phyloP scores from a whole-genome alignment of 2,797 vertebrate genomes.

The Euphonia xanthogaster region DNA sequence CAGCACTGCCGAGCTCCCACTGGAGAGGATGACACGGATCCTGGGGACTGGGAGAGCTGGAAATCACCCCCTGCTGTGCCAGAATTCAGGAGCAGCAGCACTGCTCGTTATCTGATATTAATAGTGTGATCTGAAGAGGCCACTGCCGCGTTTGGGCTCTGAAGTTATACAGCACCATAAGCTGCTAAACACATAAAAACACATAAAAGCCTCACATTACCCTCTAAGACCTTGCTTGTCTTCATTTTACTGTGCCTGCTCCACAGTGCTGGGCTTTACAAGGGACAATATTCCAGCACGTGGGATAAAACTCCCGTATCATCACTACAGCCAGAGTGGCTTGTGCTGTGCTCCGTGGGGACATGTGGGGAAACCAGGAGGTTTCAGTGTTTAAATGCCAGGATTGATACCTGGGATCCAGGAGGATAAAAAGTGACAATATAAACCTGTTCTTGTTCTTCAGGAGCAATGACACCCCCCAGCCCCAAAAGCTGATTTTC shows the following conservation, averaged over 20 bases:
- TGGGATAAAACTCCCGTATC: background rate
- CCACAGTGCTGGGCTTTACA: background rate
- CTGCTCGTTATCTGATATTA: background rate
- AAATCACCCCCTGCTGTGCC: background rate
- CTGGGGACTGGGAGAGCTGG: background rate
- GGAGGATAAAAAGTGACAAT: background rate
- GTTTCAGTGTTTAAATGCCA: background rate
- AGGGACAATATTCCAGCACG: background rate
- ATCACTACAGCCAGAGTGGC: background rate
- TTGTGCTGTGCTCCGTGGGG: fast-evolving
- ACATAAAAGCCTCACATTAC: background rate
- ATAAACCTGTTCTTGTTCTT: background rate
- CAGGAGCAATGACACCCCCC: background rate
- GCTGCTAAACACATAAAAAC: background rate
- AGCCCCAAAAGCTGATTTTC: background rate
- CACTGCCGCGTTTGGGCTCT: background rate
- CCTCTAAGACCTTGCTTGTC: conserved; percentile 10
- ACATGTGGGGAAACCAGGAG: background rate
- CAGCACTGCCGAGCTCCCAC: background rate
- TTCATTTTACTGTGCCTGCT: conserved; percentile 23
- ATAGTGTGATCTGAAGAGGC: background rate
- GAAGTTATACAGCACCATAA: background rate
- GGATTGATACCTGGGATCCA: background rate
- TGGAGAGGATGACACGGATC: background rate
- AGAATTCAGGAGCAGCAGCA: background rate